Evolutionary conservation across 2,797 vertebrate species (phyloP).

Genomic region (Telmatherina bonti): DNA sequence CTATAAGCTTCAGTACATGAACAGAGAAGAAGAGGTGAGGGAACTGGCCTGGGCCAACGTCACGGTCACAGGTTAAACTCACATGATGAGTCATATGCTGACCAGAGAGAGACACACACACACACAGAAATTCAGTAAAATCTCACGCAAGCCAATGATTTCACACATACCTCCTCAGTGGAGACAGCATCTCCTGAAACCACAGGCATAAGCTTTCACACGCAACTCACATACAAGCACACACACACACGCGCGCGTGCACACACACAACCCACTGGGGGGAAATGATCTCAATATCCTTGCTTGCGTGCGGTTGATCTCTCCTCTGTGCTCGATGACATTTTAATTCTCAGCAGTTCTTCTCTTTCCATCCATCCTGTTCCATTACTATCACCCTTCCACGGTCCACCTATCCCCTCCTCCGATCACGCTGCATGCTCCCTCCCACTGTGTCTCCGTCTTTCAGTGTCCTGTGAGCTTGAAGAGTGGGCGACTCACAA

Average conservation of each 20-base stretch:
- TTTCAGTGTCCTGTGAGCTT: constrained; percentile 44
- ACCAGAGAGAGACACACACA: constrained; percentile 20
- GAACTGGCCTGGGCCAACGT: constrained; percentile 43
- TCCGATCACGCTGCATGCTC: neutral
- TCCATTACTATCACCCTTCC: constrained; percentile 62
- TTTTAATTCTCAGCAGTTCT: constrained; percentile 79
- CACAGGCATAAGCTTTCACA: constrained; percentile 9
- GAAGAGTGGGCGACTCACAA: constrained; percentile 52
- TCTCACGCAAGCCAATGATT: constrained; percentile 28
- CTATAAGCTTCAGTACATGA: neutral
- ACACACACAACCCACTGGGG: constrained; percentile 8
- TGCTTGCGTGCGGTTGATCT: constrained; percentile 66
- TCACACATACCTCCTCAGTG: constrained; percentile 33
- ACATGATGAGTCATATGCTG: constrained; percentile 69
- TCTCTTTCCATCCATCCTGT: constrained; percentile 69
- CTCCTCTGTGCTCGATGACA: constrained; percentile 73
- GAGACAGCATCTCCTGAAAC: constrained; percentile 16
- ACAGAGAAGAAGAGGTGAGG: neutral
- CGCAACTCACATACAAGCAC: neutral
- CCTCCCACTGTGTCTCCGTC: constrained; percentile 33
- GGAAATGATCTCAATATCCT: constrained; percentile 64
- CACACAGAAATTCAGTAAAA: neutral
- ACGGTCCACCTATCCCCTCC: constrained; percentile 7
- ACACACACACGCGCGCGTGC: constrained; percentile 24
- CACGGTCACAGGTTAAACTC: constrained; percentile 70